Conservation (phyloP, 2,797 vertebrate genomes). For the Ctenopoma kingsleyae region DNA sequence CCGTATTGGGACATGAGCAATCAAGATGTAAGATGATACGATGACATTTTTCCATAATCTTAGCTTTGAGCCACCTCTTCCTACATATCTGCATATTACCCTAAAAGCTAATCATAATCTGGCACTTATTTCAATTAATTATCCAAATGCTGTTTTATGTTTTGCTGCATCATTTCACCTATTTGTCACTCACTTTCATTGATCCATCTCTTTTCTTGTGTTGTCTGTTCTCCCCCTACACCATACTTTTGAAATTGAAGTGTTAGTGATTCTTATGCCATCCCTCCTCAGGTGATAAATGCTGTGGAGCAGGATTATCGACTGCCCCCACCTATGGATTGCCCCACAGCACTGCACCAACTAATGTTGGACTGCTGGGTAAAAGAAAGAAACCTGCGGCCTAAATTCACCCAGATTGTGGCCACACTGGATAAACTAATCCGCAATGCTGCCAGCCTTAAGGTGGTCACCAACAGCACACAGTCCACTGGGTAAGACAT, state of each 20-base stretch:
- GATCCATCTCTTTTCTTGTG: conserved; percentile 11
- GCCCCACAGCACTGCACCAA: conserved; percentile 96
- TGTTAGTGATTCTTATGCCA: conserved; percentile 38
- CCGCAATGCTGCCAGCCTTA: conserved; percentile 97
- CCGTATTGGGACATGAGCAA: conserved; percentile 99
- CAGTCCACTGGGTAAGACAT: conserved; percentile 92
- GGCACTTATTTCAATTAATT: conserved; percentile 16
- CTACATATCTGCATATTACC: conserved; percentile 8
- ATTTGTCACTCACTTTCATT: conserved; percentile 15
- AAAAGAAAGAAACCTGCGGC: conserved; percentile 95
- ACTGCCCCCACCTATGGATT: conserved; percentile 98
- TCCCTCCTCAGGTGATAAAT: conserved; percentile 92
- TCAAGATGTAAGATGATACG: conserved; percentile 91
- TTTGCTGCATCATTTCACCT: conserved; percentile 28
- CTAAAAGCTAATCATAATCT: conserved; percentile 17
- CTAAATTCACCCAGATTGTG: conserved; percentile 98
- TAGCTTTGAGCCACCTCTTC: neutral
- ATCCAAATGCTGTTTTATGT: conserved; percentile 8
- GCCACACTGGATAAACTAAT: conserved; percentile 98
- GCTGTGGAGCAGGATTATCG: conserved; percentile 98
- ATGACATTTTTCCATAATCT: neutral
- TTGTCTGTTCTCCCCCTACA: neutral
- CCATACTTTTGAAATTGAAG: conserved; percentile 3
- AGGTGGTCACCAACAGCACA: conserved; percentile 93
- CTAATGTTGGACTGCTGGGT: conserved; percentile 99